phyloP scores from a whole-genome alignment of 2,113 vertebrate genomes.

The Gymnorhina tibicen region DNA sequence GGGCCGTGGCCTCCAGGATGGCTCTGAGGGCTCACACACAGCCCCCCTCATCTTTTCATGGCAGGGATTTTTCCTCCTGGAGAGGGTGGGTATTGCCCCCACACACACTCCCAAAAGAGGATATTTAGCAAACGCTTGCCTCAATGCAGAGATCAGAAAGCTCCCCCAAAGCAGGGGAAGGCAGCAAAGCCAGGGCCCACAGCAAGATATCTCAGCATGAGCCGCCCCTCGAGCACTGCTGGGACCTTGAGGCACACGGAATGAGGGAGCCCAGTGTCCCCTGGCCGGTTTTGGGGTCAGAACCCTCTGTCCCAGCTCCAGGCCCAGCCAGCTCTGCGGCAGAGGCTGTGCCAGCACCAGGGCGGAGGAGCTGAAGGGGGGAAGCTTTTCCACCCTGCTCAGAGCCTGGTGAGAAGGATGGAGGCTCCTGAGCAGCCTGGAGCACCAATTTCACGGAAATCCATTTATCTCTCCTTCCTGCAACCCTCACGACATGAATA shows the following conservation, averaged over 20 bases:
- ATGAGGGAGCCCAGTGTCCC: neutral
- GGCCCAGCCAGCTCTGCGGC: neutral
- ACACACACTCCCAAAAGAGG: rapidly evolving
- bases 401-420: conserved; percentile 12
- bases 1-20: neutral
- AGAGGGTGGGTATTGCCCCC: neutral
- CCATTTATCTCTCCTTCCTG: conserved; percentile 64
- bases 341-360: neutral
- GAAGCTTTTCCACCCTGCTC: neutral
- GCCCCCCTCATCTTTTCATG: neutral
- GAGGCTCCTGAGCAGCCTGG: conserved; percentile 39
- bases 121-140: neutral
- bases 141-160: neutral
- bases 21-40: neutral
- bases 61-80: neutral
- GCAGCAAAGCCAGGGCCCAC: neutral
- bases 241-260: rapidly evolving
- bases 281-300: neutral
- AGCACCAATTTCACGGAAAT: conserved; percentile 51
- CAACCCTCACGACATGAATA: conserved; percentile 62
- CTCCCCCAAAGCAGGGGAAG: neutral
- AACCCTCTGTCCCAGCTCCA: rapidly evolving
- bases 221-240: neutral
- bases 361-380: neutral
- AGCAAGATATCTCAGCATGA: neutral